phyloP scores from a whole-genome alignment of 2,113 vertebrate genomes.

The Percina caprodes region DNA sequence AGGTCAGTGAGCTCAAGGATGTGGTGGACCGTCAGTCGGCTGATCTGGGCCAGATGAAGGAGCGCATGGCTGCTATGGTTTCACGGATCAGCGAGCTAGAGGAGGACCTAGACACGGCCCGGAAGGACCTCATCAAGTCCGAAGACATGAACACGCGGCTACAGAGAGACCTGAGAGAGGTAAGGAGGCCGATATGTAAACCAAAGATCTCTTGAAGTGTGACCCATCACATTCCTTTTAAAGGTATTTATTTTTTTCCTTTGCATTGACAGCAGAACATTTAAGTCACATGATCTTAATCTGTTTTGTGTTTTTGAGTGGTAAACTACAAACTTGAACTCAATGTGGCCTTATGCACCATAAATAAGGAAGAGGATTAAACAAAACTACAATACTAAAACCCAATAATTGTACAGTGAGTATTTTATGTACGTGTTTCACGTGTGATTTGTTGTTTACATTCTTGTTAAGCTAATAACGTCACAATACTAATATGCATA shows the following conservation, averaged over 20 bases:
- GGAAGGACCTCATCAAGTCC: constrained; percentile 96
- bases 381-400: not conserved
- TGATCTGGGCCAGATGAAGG: constrained; percentile 95
- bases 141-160: constrained; percentile 93
- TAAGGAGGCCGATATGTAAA: constrained; percentile 42
- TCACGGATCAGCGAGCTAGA: constrained; percentile 92
- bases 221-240: not conserved
- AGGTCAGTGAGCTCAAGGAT: constrained; percentile 93
- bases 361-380: not conserved
- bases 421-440: too few relatives aligned
- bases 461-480: not conserved
- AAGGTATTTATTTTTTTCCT: not conserved
- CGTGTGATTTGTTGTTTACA: too few relatives aligned
- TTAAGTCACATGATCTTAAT: too few relatives aligned
- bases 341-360: not conserved
- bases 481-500: not conserved
- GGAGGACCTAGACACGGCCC: constrained; percentile 95
- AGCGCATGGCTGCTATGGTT: constrained; percentile 90
- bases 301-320: too few relatives aligned
- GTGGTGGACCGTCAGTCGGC: constrained; percentile 90
- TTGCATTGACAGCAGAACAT: not conserved
- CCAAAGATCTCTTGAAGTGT: not conserved
- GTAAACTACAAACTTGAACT: too few relatives aligned
- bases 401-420: too few relatives aligned
- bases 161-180: constrained; percentile 95